Evolutionary conservation across 2,113 vertebrate species (phyloP), one percentile per base, ranked within the genome.

Genomic region (Pluvianellus socialis): DNA sequence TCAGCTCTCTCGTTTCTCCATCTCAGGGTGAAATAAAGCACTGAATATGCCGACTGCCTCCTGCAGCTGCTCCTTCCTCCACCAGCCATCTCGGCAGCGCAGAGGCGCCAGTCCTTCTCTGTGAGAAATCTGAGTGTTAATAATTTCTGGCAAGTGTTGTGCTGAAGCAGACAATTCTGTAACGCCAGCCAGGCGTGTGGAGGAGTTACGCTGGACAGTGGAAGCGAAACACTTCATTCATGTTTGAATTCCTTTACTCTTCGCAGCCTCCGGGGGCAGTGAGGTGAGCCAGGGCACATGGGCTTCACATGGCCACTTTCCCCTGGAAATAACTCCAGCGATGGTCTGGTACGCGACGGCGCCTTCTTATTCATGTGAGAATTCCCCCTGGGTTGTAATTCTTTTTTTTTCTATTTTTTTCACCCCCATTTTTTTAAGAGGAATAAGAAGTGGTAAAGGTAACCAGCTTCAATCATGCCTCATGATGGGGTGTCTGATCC

Each of bases 131-230:
- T 27, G 70, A 85, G 94, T 9, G 65, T 91, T 96, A 97, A 92
- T 94, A 68, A 96, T 81, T 96, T 59, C 92, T 97, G 96, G 88
- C 97, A 94, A 70, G 96, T 72, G 91, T 92, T 94, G 83, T 94
- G 86, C 94, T 93, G 86, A 93, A 93, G 92, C 92, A 91, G 88
- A 85, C 80, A 28, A 50, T 86, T 94, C 59, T 72, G 70, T 79
- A 72, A 42, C 0, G 0, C 27, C 72, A 84, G 88, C 75, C 92
- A 67, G 95, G 86, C 72, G 1, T 40, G 76, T 2, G 83, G 88
- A 88, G 88, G 86, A 93, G 95, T 91, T 89, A 9, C 70, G 15
- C 40, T 75, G 94, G 92, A 38, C 91, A 75, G 76, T 13, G 49
- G 76, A 91, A 93, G 84, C 91, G 72, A 93, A 86, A 91, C 70